phyloP scores from a whole-genome alignment of 2,113 vertebrate species.

The Rattus rattus region DNA sequence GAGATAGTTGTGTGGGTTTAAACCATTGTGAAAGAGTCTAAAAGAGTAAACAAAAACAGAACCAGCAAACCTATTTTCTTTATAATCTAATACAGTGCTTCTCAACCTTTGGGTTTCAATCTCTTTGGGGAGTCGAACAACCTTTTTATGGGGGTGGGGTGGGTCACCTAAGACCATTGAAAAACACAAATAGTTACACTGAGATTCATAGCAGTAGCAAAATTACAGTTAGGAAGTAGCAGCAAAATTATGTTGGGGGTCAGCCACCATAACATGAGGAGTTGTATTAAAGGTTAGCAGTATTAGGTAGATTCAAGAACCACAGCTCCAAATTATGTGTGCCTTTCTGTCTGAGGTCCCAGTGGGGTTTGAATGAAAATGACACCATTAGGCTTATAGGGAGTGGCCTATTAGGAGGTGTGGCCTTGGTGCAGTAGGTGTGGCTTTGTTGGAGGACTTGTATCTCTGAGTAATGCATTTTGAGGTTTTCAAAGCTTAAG shows the following conservation, averaged over 20 bases:
- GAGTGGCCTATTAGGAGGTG: background rate
- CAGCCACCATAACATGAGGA: background rate
- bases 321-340: background rate
- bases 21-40: background rate
- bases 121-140: background rate
- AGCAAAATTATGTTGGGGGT: background rate
- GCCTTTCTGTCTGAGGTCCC: background rate
- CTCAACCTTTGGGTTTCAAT: background rate
- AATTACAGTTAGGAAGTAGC: background rate
- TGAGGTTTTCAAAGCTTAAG: background rate
- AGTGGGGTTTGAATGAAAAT: background rate
- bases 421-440: background rate
- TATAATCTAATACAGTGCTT: background rate
- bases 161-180: no score
- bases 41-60: slow-evolving; percentile 41
- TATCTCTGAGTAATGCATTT: background rate
- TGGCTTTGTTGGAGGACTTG: background rate
- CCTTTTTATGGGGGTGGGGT: background rate
- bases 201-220: background rate
- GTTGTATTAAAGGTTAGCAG: background rate
- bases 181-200: background rate
- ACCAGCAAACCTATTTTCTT: background rate
- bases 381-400: background rate
- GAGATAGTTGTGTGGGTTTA: background rate
- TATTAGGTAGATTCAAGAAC: background rate